Evolutionary conservation across 1,140 invertebrate species (phyloP), one percentile per base, ranked within the genome.

Genomic region (Pomphorhynchus laevis): DNA sequence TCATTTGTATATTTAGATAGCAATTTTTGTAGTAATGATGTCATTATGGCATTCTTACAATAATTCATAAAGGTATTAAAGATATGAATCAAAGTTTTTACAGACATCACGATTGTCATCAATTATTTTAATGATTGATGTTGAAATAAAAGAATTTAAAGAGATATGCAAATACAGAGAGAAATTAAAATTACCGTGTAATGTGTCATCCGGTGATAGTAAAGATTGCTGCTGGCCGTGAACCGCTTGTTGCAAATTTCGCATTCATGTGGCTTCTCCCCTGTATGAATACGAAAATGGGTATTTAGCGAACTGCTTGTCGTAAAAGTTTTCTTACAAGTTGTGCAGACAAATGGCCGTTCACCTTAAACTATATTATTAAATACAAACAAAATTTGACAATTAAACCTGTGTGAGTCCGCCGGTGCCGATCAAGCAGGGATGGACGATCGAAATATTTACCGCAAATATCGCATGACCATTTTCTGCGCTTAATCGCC

Each of bases 171-270:
- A n/a, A n/a, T n/a, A n/a, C n/a, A n/a, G n/a, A n/a, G n/a, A n/a
- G n/a, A n/a, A n/a, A n/a, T n/a, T n/a, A n/a, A n/a, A 31, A 64
- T 62, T 67, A 84, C 79, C 69, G 86, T 86, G 50, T 80, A 79
- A 56, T 89, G 80, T 44, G 79, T 89, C 79, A 89, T 86, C 49
- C 76, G 67, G 64, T 91, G 82, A 54, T 89, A 89, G 58, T 89
- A 89, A 6, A 91, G 66, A 59, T 89, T 89, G 14, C 75, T 82
- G 40, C 72, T 77, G 24, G 80, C 80, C 1, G 80, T 89, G 56
- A 91, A 91, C 45, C 77, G 60, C 58, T 89, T 89, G 34, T 77
- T 72, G 55, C 82, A 91, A 25, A 82, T 70, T 46, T 74, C 71
- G 58, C 80, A 91, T 50, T 77, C 69, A 44, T 84, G 75, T 20